phyloP scores from a whole-genome alignment of 2,113 vertebrate genomes.

The Zeus faber region DNA sequence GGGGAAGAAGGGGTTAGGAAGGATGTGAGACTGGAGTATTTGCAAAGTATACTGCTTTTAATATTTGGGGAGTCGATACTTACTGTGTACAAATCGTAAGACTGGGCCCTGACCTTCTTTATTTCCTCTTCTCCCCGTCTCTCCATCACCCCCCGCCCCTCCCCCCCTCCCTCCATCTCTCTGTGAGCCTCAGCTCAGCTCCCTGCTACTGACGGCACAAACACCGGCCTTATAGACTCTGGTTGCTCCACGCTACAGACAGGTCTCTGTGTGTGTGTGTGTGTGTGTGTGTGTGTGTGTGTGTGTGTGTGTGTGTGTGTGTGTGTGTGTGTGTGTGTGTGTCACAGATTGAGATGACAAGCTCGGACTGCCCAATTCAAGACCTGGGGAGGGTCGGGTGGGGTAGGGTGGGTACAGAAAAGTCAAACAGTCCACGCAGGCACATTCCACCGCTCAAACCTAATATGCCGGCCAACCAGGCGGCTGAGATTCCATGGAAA shows the following conservation, averaged over 20 bases:
- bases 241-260: constrained; percentile 23
- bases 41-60: no score
- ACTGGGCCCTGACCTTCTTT: not conserved
- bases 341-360: constrained; percentile 31
- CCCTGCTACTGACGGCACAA: constrained; percentile 17
- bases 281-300: not conserved
- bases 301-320: constrained; percentile 7
- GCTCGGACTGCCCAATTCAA: constrained; percentile 23
- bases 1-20: not conserved
- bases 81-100: no score
- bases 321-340: constrained; percentile 3
- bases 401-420: constrained; percentile 15
- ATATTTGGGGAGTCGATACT: not conserved
- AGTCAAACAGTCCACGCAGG: constrained; percentile 23
- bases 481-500: constrained; percentile 16
- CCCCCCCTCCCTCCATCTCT: constrained; percentile 2
- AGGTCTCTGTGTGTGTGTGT: constrained; percentile 1
- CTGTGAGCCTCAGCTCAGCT: constrained; percentile 34
- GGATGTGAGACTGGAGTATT: not conserved
- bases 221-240: constrained; percentile 17
- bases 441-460: constrained; percentile 33
- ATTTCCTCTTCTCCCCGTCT: not conserved
- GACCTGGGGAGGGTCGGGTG: not conserved
- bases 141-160: constrained; percentile 9
- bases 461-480: constrained; percentile 9